A percentile compares a stretch with the other conserved stretches of the same genome.
These are phyloP conservation scores for Gallinago jamesoni DNA, from an alignment of 2,113 vertebrate genomes.

Conservation along the genomic window DNA sequence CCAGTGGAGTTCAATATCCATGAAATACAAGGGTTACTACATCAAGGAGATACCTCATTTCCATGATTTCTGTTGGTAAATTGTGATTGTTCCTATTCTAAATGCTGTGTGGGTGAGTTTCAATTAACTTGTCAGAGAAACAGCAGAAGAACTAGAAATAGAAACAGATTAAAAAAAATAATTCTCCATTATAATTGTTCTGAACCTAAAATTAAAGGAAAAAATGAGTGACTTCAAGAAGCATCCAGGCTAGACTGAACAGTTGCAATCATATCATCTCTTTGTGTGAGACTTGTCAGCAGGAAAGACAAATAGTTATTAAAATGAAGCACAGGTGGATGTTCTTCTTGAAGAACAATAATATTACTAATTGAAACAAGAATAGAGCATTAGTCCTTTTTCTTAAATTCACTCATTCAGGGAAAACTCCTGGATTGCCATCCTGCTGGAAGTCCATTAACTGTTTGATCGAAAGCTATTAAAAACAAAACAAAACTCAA, in stretches of 20 bases:
- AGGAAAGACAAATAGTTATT: not conserved
- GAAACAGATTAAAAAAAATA: not conserved
- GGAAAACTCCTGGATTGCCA: not conserved
- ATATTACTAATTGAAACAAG: not conserved
- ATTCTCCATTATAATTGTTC: not conserved
- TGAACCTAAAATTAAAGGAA: not conserved
- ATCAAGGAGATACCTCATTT: not conserved
- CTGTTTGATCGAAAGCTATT: not conserved
- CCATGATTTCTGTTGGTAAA: not conserved
- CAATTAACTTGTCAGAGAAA: slow-evolving; percentile 16
- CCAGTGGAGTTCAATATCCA: not conserved
- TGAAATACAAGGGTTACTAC: not conserved
- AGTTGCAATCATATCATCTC: not conserved
- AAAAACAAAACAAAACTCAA: not conserved
- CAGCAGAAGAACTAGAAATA: slow-evolving; percentile 27
- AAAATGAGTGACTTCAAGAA: not conserved
- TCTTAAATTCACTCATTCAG: not conserved
- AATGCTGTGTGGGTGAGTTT: not conserved
- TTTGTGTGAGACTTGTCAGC: not conserved
- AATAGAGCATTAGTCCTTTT: not conserved
- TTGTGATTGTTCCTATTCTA: not conserved
- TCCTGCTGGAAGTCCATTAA: not conserved
- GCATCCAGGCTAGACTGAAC: not conserved
- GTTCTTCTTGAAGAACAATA: not conserved
- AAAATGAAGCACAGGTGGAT: not conserved